Evolutionary conservation across 2,888 invertebrate species (phyloP).

Genomic region (Sarcophaga rosellei): DNA sequence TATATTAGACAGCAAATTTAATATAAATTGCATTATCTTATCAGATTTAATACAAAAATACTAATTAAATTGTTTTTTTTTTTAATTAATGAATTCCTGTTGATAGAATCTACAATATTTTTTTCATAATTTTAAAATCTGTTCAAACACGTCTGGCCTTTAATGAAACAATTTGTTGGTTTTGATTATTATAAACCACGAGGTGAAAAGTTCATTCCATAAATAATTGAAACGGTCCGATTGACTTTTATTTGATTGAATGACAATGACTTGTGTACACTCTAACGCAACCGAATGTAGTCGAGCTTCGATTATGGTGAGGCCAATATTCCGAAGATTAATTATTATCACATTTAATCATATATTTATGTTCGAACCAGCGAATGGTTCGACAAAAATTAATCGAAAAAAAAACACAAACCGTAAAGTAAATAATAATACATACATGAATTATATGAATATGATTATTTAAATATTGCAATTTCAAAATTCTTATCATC

Average conservation of each 20-base stretch:
- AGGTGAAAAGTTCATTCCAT: constrained; percentile 33
- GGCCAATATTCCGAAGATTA: not conserved
- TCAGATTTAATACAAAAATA: too few species aligned
- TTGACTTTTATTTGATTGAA: constrained; percentile 1
- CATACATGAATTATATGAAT: not conserved
- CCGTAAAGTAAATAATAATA: not conserved
- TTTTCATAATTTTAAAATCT: not conserved
- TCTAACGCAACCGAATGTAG: too few species aligned
- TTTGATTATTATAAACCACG: constrained; percentile 25
- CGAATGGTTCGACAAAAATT: not conserved
- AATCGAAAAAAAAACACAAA: not conserved
- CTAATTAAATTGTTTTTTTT: not conserved
- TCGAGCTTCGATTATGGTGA: too few species aligned
- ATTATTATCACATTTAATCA: constrained; percentile 12
- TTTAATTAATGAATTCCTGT: not conserved
- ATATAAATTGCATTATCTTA: too few species aligned
- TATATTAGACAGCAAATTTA: too few species aligned
- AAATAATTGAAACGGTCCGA: not conserved
- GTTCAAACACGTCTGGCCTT: constrained; percentile 1
- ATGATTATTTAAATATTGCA: constrained; percentile 12
- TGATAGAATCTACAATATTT: too few species aligned
- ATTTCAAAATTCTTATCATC: constrained; percentile 32
- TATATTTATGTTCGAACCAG: constrained; percentile 20
- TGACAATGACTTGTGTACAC: not conserved
- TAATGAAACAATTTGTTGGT: constrained; percentile 16